Conservation (phyloP, 2,888 invertebrate genomes). For the Cheilosia vernalis region DNA sequence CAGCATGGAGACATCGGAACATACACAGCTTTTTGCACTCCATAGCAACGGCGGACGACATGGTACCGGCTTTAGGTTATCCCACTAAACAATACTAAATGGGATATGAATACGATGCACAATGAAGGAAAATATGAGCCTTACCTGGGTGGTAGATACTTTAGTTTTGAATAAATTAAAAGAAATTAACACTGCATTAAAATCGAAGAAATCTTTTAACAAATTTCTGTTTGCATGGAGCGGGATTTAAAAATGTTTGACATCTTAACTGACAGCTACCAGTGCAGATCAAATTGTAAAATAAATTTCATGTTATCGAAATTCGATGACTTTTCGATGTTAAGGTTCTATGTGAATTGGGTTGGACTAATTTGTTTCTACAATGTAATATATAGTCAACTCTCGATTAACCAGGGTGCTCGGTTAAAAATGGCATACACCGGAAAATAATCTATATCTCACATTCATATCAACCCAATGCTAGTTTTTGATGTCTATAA, state of each 20-base stretch:
- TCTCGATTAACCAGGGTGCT: too few relatives aligned
- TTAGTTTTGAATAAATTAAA: not conserved
- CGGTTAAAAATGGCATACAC: too few relatives aligned
- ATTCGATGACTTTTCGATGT: not conserved
- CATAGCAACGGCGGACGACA: conserved; percentile 66
- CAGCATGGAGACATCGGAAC: conserved; percentile 83
- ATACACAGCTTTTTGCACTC: conserved; percentile 80
- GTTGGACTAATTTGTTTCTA: too few relatives aligned
- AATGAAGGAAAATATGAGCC: too few relatives aligned
- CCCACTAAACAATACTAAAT: not conserved
- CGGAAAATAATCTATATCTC: too few relatives aligned
- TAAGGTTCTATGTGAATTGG: not conserved
- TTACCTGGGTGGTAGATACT: not conserved
- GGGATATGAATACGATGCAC: not conserved
- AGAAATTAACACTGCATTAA: not conserved
- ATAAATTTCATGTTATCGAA: conserved; percentile 10
- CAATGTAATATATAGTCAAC: too few relatives aligned
- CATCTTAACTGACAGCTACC: conserved; percentile 30
- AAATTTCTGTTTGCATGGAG: conserved; percentile 54
- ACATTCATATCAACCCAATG: too few relatives aligned
- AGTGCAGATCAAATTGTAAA: conserved; percentile 8
- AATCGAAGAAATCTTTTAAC: conserved; percentile 7
- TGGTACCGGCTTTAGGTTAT: conserved; percentile 30
- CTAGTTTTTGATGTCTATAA: too few relatives aligned
- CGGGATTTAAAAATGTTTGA: conserved; percentile 60